These are phyloP conservation scores for Bubo blakistoni DNA, from an alignment of 2,113 vertebrate genomes.

Conservation along the genomic window DNA sequence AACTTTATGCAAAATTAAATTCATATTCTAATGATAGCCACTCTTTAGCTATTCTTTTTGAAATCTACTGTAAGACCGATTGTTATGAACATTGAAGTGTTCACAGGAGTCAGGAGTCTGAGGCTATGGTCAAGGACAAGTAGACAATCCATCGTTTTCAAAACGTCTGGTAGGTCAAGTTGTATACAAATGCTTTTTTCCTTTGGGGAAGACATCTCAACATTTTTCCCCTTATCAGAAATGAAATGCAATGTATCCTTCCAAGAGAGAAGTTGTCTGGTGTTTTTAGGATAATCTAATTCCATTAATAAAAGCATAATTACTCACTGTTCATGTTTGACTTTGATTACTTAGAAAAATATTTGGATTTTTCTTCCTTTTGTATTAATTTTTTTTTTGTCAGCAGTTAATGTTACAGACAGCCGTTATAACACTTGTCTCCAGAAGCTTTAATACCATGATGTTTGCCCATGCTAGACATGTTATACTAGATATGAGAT, in stretches of 20 bases:
- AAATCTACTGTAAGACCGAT: neutral
- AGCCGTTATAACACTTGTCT: neutral
- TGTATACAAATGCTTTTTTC: neutral
- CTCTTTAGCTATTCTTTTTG: neutral
- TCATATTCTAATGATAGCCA: neutral
- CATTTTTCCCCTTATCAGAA: neutral
- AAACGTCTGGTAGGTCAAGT: neutral
- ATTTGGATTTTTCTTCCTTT: neutral
- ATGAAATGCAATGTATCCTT: neutral
- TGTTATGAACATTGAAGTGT: neutral
- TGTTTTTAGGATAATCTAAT: neutral
- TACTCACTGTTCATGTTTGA: neutral
- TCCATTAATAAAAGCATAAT: neutral
- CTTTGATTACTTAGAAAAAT: neutral
- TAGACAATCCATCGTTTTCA: neutral
- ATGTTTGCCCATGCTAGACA: neutral
- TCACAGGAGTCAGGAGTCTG: neutral
- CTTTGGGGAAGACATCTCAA: neutral
- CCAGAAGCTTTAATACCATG: neutral
- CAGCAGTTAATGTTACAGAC: neutral
- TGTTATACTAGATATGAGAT: neutral
- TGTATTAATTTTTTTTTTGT: neutral
- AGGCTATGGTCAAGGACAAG: neutral
- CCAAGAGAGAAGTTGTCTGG: neutral
- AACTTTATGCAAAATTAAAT: constrained; percentile 10